phyloP scores from a whole-genome alignment of 2,888 invertebrate species.

The Lucinisca nassula region DNA sequence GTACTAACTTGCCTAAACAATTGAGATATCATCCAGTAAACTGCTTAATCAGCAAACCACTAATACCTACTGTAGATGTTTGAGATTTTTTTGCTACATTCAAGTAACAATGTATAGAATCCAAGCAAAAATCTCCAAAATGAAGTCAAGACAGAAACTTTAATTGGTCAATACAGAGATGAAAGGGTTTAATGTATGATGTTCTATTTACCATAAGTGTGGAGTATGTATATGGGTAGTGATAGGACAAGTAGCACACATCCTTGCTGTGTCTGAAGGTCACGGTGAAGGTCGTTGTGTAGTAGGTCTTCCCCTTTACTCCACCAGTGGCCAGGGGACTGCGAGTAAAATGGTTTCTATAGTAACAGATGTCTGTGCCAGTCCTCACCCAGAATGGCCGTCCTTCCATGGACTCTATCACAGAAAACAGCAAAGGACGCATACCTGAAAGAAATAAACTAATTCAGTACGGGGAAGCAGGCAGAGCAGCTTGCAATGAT shows the following conservation, averaged over 20 bases:
- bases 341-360: slow-evolving; percentile 90
- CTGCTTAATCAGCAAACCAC: too few species aligned
- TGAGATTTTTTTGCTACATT: too few species aligned
- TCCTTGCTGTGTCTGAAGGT: slow-evolving; percentile 93
- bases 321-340: slow-evolving; percentile 88
- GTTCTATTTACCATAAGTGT: slow-evolving; percentile 92
- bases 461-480: neutral
- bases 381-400: slow-evolving; percentile 91
- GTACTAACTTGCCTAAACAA: too few species aligned
- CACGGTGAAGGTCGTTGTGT: slow-evolving; percentile 94
- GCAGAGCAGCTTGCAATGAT: too few species aligned
- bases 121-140: too few species aligned
- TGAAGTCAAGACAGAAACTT: too few species aligned
- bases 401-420: slow-evolving; percentile 91
- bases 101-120: too few species aligned
- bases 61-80: too few species aligned
- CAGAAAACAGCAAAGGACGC: slow-evolving; percentile 96
- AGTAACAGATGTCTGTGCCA: slow-evolving; percentile 94
- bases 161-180: too few species aligned
- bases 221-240: slow-evolving; percentile 95
- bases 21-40: too few species aligned
- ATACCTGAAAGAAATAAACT: slow-evolving; percentile 89
- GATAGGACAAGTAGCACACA: slow-evolving; percentile 95
- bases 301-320: slow-evolving; percentile 89
- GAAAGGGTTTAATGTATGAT: too few species aligned